Evolutionary conservation across 1,140 invertebrate species (phyloP).

Genomic region (Sycobia sp.): DNA sequence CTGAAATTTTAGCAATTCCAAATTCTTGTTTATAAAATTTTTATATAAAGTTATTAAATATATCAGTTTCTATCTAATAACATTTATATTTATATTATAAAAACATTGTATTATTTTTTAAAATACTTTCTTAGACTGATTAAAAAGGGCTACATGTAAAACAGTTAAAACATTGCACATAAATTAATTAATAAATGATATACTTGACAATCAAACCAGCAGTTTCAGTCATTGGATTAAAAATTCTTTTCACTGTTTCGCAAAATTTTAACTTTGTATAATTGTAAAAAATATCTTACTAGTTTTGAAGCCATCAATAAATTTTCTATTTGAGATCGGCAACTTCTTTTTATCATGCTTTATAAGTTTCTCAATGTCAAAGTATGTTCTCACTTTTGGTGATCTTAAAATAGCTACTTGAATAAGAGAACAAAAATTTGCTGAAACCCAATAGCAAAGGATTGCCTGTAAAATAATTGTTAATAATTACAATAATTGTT

Average conservation of each 20-base stretch:
- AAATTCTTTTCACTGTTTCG: no score
- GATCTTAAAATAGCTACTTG: conserved; percentile 83
- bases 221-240: no score
- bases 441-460: conserved; percentile 87
- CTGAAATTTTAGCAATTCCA: no score
- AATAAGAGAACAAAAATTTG: conserved; percentile 84
- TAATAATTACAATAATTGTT: not conserved
- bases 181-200: not conserved
- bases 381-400: conserved; percentile 73
- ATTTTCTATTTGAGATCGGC: conserved; percentile 75
- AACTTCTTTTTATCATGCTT: conserved; percentile 65
- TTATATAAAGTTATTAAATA: no score
- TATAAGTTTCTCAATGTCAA: conserved; percentile 77
- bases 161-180: no score
- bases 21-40: no score
- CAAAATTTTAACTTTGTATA: no score
- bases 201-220: not conserved
- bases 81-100: no score
- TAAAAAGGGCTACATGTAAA: no score
- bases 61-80: no score
- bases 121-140: no score
- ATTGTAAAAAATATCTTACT: conserved; percentile 73
- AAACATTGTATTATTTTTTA: no score
- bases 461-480: conserved; percentile 69
- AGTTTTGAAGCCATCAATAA: conserved; percentile 79